Evolutionary conservation across 2,797 vertebrate species (phyloP).

Genomic region (Muscicapa comitata): DNA sequence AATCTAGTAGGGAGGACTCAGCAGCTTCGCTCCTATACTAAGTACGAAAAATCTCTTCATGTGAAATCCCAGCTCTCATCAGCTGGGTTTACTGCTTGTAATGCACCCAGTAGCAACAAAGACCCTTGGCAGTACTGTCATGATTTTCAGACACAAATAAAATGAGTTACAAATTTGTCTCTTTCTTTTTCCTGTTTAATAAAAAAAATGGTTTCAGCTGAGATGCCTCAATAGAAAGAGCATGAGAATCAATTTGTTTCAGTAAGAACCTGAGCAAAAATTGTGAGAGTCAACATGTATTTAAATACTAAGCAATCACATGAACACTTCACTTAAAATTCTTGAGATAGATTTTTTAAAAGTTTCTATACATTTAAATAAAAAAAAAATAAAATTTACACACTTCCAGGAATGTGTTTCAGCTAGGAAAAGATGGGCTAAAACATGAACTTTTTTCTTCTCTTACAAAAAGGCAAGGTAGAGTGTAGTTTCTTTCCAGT

Average conservation of each 20-base stretch:
- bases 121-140: not conserved
- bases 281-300: not conserved
- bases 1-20: not conserved
- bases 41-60: not conserved
- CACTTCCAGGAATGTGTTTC: not conserved
- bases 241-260: not conserved
- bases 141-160: constrained; percentile 23
- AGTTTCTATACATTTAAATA: not conserved
- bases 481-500: not conserved
- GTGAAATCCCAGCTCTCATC: not conserved
- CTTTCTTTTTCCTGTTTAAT: not conserved
- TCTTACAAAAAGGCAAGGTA: not conserved
- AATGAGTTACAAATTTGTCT: constrained; percentile 4
- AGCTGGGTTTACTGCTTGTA: not conserved
- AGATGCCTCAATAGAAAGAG: not conserved
- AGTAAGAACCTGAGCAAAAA: not conserved
- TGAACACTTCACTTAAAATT: not conserved
- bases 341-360: not conserved
- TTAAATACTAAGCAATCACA: not conserved
- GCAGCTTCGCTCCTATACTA: not conserved
- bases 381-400: not conserved
- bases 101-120: not conserved
- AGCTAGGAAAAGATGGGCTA: not conserved
- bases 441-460: not conserved
- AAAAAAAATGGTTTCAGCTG: not conserved